Conservation (phyloP, 2,888 invertebrate genomes). For the Eupithecia subumbrata region DNA sequence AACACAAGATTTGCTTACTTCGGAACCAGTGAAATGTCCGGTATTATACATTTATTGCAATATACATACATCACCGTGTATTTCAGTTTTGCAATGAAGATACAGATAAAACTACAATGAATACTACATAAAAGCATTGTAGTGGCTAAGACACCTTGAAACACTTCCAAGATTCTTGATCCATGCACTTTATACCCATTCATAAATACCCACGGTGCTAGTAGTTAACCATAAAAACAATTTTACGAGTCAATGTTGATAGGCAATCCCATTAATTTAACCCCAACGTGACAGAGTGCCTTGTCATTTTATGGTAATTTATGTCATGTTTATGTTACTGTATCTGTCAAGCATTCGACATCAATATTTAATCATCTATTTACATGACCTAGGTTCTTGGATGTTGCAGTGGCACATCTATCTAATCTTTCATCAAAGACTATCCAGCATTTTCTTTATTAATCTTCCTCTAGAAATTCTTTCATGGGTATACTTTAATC, state of each 20-base stretch:
- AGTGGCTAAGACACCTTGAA: constrained; percentile 1
- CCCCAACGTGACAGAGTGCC: constrained; percentile 21
- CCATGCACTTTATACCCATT: not conserved
- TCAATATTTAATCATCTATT: constrained; percentile 30
- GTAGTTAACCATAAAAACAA: constrained; percentile 22
- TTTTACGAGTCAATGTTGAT: constrained; percentile 31
- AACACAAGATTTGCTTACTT: not conserved
- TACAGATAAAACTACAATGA: not conserved
- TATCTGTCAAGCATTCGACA: constrained; percentile 41
- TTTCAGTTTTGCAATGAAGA: not conserved
- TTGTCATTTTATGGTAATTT: constrained; percentile 33
- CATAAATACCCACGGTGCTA: not conserved
- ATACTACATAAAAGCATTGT: not conserved
- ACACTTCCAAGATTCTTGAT: constrained; percentile 12
- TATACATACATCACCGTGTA: not conserved
- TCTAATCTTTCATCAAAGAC: not conserved
- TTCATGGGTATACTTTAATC: not conserved
- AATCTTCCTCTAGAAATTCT: not conserved
- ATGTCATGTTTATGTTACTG: constrained; percentile 36
- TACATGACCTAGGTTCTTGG: constrained; percentile 18
- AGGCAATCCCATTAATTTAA: constrained; percentile 33
- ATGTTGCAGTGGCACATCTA: constrained; percentile 10
- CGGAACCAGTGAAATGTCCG: not conserved
- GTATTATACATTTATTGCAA: not conserved
- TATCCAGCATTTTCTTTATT: not conserved